phyloP scores from a whole-genome alignment of 1,140 invertebrate genomes.

The Nephila pilipes region DNA sequence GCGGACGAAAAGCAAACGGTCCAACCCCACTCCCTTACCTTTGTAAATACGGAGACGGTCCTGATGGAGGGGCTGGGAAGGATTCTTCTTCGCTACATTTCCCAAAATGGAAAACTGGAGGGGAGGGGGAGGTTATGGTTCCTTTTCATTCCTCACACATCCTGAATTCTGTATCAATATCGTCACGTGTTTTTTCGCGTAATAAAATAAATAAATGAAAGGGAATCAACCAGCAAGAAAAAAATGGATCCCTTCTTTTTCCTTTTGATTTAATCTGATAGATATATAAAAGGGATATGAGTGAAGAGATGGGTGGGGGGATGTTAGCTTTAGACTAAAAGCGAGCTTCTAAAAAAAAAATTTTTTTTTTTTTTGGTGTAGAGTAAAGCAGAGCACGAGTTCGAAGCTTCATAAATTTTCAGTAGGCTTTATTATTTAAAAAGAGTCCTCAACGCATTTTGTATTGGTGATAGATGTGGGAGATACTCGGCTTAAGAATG shows the following conservation, averaged over 20 bases:
- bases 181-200: slow-evolving; percentile 41
- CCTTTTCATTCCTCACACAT: slow-evolving; percentile 40
- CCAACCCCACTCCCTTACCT: neutral
- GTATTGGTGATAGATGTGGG: too few species aligned
- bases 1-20: slow-evolving; percentile 59
- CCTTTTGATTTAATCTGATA: neutral
- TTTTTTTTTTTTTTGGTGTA: too few species aligned
- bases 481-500: too few species aligned
- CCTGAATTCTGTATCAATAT: slow-evolving; percentile 72
- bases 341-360: too few species aligned
- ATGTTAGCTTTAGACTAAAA: too few species aligned
- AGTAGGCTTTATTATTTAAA: too few species aligned
- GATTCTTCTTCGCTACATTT: slow-evolving; percentile 39
- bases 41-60: slow-evolving; percentile 48
- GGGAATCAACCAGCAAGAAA: neutral
- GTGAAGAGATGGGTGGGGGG: neutral
- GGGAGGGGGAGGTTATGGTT: neutral
- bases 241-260: neutral
- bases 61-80: too few species aligned
- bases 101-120: slow-evolving; percentile 44
- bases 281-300: neutral
- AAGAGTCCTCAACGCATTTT: too few species aligned
- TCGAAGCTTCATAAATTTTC: too few species aligned
- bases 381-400: too few species aligned
- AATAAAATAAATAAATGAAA: slow-evolving; percentile 72